Percentiles rank a stretch among this genome's conserved stretches.
Conservation (phyloP, 2,888 invertebrate genomes). For the Heliconius hortense region DNA sequence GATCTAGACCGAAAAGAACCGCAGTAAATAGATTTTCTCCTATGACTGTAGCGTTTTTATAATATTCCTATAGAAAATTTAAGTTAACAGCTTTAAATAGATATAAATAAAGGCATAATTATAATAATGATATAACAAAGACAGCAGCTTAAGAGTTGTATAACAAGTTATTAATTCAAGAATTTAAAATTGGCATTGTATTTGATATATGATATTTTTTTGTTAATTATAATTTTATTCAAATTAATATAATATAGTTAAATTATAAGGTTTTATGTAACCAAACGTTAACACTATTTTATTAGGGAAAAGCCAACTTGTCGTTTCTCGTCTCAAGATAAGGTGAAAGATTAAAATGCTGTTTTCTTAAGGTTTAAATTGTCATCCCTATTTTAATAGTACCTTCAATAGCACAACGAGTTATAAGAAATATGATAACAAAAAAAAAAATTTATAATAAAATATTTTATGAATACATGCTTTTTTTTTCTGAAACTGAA, state of each 20-base stretch:
- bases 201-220: neutral
- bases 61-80: neutral
- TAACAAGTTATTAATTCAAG: neutral
- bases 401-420: neutral
- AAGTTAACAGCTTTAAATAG: neutral
- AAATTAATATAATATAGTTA: neutral
- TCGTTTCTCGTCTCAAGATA: constrained; percentile 3
- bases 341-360: constrained; percentile 3
- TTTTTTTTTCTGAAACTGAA: neutral
- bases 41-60: neutral
- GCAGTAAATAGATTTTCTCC: constrained; percentile 3
- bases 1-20: constrained; percentile 9
- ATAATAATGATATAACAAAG: neutral
- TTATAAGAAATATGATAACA: neutral
- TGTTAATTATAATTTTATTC: neutral
- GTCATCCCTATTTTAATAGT: neutral
- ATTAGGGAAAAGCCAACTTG: constrained; percentile 2
- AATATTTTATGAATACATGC: no score
- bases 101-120: neutral
- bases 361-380: constrained; percentile 2
- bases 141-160: neutral
- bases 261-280: neutral
- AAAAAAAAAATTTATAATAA: neutral
- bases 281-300: neutral
- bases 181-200: neutral